A percentile compares a stretch with the other conserved stretches of the same genome.
phyloP scores from a whole-genome alignment of 2,888 invertebrate species.

The Anarsia innoxiella region DNA sequence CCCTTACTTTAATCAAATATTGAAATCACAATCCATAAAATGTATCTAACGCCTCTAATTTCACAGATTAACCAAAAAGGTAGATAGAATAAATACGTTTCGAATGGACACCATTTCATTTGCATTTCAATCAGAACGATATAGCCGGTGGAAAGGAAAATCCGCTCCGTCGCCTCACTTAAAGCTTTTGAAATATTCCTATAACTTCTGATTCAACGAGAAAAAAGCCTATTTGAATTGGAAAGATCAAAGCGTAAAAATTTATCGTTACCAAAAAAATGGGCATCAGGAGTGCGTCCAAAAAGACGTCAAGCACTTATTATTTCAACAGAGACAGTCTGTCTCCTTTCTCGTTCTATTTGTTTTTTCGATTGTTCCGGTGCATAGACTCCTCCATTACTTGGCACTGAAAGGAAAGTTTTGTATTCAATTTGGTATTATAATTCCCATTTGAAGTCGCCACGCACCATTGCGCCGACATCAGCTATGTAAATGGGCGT shows the following conservation, averaged over 20 bases:
- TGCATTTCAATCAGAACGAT: constrained; percentile 72
- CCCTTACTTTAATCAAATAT: too few species aligned
- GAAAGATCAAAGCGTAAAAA: constrained; percentile 73
- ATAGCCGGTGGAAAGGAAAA: constrained; percentile 69
- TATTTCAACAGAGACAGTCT: constrained; percentile 69
- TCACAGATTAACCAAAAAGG: constrained; percentile 52
- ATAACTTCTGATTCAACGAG: constrained; percentile 68
- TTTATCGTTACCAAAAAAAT: constrained; percentile 68
- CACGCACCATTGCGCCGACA: constrained; percentile 74
- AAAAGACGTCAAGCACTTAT: constrained; percentile 72
- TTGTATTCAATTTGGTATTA: constrained; percentile 77
- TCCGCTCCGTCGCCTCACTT: constrained; percentile 69
- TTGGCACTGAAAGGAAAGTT: constrained; percentile 76
- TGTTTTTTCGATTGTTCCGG: constrained; percentile 75
- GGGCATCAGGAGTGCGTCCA: constrained; percentile 53
- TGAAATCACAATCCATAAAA: too few species aligned
- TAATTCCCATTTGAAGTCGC: constrained; percentile 76
- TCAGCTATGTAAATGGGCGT: constrained; percentile 74
- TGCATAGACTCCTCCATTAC: constrained; percentile 75
- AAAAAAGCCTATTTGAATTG: constrained; percentile 73
- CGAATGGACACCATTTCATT: constrained; percentile 67
- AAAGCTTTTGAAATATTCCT: constrained; percentile 73
- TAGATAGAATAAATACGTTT: constrained; percentile 63
- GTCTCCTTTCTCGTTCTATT: constrained; percentile 66
- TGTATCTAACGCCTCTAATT: constrained; percentile 29